Conservation (phyloP, 2,888 invertebrate species). For the Apoda limacodes region DNA sequence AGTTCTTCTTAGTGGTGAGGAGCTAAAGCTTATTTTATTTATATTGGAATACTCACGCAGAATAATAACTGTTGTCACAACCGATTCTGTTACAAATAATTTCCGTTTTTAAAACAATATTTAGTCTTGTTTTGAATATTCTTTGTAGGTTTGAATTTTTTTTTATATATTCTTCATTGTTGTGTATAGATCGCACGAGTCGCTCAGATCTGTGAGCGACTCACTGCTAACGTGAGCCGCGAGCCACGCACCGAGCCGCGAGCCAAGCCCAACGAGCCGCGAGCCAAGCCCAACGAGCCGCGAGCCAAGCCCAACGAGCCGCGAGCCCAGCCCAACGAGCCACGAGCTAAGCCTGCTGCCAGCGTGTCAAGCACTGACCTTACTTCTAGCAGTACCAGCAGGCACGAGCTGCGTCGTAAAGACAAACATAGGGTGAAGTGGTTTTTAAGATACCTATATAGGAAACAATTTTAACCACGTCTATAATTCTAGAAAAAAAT, state of each 20-base stretch:
- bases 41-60: too few relatives aligned
- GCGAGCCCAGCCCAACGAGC: conserved; percentile 3
- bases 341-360: conserved; percentile 6
- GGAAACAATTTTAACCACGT: too few relatives aligned
- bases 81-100: too few relatives aligned
- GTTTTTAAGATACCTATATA: too few relatives aligned
- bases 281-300: conserved; percentile 5
- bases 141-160: too few relatives aligned
- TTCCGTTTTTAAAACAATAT: too few relatives aligned
- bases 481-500: too few relatives aligned
- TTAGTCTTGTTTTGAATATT: too few relatives aligned
- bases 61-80: too few relatives aligned
- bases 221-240: conserved; percentile 16
- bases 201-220: conserved; percentile 41
- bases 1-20: too few relatives aligned
- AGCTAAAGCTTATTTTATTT: too few relatives aligned
- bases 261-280: conserved; percentile 6
- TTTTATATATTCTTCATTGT: too few relatives aligned
- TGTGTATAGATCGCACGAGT: conserved; percentile 43
- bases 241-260: conserved; percentile 1
- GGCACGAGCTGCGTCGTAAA: conserved; percentile 11
- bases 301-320: neutral
- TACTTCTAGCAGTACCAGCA: conserved; percentile 30
- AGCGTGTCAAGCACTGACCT: conserved; percentile 28
- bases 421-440: conserved; percentile 20